Conservation (phyloP, 2,113 vertebrate genomes). For the Equus quagga region DNA sequence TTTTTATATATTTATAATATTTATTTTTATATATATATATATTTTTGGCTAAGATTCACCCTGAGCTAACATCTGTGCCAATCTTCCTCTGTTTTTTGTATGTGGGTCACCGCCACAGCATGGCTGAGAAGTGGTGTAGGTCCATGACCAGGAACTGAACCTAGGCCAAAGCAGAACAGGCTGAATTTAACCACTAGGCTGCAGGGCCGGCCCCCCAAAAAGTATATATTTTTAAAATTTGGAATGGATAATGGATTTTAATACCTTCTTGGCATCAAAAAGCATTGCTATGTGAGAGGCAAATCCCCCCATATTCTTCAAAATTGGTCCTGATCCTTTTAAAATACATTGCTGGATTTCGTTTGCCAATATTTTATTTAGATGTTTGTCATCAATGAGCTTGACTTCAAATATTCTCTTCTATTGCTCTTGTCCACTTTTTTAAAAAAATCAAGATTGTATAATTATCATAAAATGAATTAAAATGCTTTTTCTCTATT, state of each 20-base stretch:
- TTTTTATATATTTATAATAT: too few species aligned
- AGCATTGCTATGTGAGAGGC: not conserved
- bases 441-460: not conserved
- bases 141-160: too few species aligned
- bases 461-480: not conserved
- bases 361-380: conserved; percentile 31
- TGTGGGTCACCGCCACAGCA: too few species aligned
- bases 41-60: too few species aligned
- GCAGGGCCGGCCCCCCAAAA: not conserved
- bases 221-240: not conserved
- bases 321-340: conserved; percentile 9
- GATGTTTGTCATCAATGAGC: not conserved
- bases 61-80: too few species aligned
- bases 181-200: too few species aligned
- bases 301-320: not conserved
- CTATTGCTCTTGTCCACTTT: not conserved
- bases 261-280: not conserved
- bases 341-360: not conserved
- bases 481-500: not conserved
- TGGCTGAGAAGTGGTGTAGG: too few species aligned
- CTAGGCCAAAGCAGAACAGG: too few species aligned
- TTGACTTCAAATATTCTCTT: conserved; percentile 4
- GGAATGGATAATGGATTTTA: not conserved
- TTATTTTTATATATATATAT: too few species aligned
- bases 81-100: too few species aligned